Base-by-base conservation (phyloP, 2,113 vertebrate species). In the Pelodiscus sinensis region DNA sequence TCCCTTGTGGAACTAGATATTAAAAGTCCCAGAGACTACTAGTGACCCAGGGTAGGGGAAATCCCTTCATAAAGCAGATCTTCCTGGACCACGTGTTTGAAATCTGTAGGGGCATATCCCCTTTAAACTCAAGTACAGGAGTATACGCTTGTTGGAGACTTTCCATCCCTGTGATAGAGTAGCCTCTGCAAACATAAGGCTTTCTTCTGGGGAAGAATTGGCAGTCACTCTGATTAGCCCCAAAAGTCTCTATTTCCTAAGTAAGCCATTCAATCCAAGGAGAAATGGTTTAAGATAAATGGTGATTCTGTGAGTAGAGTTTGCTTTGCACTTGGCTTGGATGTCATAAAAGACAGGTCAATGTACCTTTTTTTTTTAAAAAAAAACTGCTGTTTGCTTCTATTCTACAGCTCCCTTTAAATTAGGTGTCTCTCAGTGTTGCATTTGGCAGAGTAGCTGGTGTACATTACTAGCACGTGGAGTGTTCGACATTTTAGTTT, bases 311-410 rank as follows among this genome's bases (percentile, higher is more conserved):
- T 21, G 6, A 79, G 78, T 55, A 58, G 3, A 7, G 21, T 84
- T 58, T 44, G 2, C 57, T 91, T 35, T 71, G 31, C 21, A 71
- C 65, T 71, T 71, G 65, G 16, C 65, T 71, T 71, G n/a, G n/a
- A 71, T 71, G 18, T n/a, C 35, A 9, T 71, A 35, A 18, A 71
- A n/a, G n/a, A 71, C n/a, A 11, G n/a, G 8, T 11, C 3, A 16
- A 0, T 27, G 6, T 62, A 62, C n/a, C 3, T 1, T 7, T 4
- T 13, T 0, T 38, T n/a, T n/a, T 68, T 68, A 15, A n/a, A n/a
- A n/a, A n/a, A n/a, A n/a, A n/a, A 22, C 82, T 75, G 93, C 35
- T 58, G 10, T 22, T 62, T 54, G 52, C 58, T 11, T 2, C 5
- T 80, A n/a, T 2, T 9, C 4, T 1, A 56, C 9, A 0, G 38